Percentiles rank a stretch among this genome's conserved stretches.
These are phyloP conservation scores for Geotrupes spiniger DNA, from an alignment of 2,888 invertebrate genomes.

Conservation along the genomic window DNA sequence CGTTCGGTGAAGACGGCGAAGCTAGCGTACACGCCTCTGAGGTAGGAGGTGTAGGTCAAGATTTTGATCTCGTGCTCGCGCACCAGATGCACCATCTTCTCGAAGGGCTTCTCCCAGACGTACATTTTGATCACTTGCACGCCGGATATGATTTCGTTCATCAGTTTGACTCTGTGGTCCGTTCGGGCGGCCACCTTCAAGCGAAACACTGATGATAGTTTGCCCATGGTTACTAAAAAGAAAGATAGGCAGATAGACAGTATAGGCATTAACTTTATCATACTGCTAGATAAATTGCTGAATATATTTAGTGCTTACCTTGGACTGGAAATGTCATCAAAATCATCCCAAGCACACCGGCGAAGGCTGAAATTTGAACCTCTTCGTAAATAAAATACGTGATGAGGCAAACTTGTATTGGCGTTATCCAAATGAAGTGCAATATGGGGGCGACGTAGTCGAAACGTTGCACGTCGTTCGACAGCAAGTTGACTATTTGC, in stretches of 20 bases:
- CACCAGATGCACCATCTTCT: conserved; percentile 58
- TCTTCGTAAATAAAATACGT: conserved; percentile 58
- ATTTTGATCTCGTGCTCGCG: conserved; percentile 66
- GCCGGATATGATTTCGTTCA: conserved; percentile 72
- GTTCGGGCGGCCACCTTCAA: conserved; percentile 53
- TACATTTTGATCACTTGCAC: conserved; percentile 79
- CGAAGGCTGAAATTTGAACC: conserved; percentile 56
- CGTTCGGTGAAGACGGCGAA: conserved; percentile 78
- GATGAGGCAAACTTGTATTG: conserved; percentile 66
- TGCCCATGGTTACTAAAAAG: conserved; percentile 28
- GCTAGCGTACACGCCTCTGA: conserved; percentile 63
- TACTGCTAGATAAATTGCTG: no score
- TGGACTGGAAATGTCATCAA: conserved; percentile 55
- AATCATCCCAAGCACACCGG: conserved; percentile 59
- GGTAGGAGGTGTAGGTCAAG: conserved; percentile 63
- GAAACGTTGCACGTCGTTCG: conserved; percentile 81
- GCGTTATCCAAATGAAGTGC: conserved; percentile 79
- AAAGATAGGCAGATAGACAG: not conserved
- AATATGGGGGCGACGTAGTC: conserved; percentile 68
- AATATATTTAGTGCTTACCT: conserved; percentile 42
- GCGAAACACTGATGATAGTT: conserved; percentile 32
- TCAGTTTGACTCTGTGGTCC: conserved; percentile 66
- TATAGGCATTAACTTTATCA: no score
- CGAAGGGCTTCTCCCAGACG: conserved; percentile 73
- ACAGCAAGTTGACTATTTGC: conserved; percentile 78